These are phyloP conservation scores for Pentalonia nigronervosa DNA, from an alignment of 1,140 invertebrate genomes.

Conservation along the genomic window DNA sequence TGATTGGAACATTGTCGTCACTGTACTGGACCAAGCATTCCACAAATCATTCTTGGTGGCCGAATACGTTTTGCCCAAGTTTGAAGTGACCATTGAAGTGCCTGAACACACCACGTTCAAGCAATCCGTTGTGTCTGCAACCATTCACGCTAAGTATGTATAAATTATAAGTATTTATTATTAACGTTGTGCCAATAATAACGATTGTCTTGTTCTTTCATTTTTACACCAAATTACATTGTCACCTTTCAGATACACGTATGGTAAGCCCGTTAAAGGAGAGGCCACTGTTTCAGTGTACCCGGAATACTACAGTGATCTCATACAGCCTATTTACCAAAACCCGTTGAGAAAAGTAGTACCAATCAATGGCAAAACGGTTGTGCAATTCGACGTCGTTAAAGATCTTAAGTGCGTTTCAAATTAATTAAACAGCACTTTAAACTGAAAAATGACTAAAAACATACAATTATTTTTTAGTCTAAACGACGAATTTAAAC, in stretches of 20 bases:
- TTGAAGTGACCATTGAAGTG: slow-evolving; percentile 83
- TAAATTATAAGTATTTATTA: neutral
- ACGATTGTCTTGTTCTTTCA: neutral
- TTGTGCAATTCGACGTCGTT: slow-evolving; percentile 78
- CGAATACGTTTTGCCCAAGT: slow-evolving; percentile 93
- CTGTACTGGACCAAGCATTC: slow-evolving; percentile 71
- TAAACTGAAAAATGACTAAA: neutral
- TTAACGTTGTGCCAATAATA: neutral
- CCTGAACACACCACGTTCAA: slow-evolving; percentile 82
- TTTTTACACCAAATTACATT: neutral
- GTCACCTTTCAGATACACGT: slow-evolving; percentile 71
- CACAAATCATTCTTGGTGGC: slow-evolving; percentile 81
- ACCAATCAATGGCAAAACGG: slow-evolving; percentile 78
- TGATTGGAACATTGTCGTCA: slow-evolving; percentile 84
- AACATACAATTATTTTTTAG: slow-evolving; percentile 62
- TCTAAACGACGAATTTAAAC: slow-evolving; percentile 76
- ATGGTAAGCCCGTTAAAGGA: slow-evolving; percentile 83
- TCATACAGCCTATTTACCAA: slow-evolving; percentile 81
- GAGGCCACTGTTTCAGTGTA: slow-evolving; percentile 79
- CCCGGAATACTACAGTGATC: slow-evolving; percentile 77
- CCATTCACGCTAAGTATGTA: slow-evolving; percentile 82
- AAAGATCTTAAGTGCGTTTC: slow-evolving; percentile 66
- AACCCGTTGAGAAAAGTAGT: slow-evolving; percentile 79
- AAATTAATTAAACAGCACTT: neutral
- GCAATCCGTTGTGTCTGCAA: slow-evolving; percentile 77